Base-by-base conservation (phyloP, 2,113 vertebrate species). In the Gnathonemus echidnorhynchus region DNA sequence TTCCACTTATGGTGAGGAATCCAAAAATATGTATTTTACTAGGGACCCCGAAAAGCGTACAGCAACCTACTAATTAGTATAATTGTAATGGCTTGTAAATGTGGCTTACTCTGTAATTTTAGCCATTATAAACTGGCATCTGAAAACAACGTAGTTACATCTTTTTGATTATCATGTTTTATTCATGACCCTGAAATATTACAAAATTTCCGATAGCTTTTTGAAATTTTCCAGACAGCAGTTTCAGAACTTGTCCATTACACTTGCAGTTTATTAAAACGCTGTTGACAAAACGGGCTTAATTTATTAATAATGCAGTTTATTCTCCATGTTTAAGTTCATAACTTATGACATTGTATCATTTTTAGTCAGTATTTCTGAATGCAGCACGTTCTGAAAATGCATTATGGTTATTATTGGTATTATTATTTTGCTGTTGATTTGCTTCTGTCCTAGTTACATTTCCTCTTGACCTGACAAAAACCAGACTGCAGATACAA, bases 401-500 rank as follows among this genome's bases (percentile, higher is more conserved):
- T 39, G 77, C 77, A 24, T 83, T 21, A 83, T 83, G 6, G 24
- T 27, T 66, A 83, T 21, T 19, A 45, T 8, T 45, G 39, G 13
- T 85, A 48, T 46, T 46, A 84, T 85, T 48, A 48, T 45, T 46
- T 39, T 42, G 74, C 74, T 80, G 31, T 80, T 80, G 74, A 85
- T 46, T 85, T 85, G 39, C 45, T 48, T 85, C 24, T 85, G 24
- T 53, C 15, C 88, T 93, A 97, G 97, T 96, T 89, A 98, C 97
- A 0, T 98, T 97, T 91, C 97, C 97, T 11, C 94, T 97, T 27
- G 97, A 98, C 89, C 96, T 98, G 83, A 97, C 96, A 0, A 97
- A 98, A 94, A 97, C 97, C 27, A 95, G 97, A 62, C 96, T 98
- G 88, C 97, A 98, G 90, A 94, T 97, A 87, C 97, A 98, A 94